Percentiles rank a stretch among this genome's conserved stretches.
Evolutionary conservation across 2,797 vertebrate species (phyloP).

Genomic region (Morus bassanus): DNA sequence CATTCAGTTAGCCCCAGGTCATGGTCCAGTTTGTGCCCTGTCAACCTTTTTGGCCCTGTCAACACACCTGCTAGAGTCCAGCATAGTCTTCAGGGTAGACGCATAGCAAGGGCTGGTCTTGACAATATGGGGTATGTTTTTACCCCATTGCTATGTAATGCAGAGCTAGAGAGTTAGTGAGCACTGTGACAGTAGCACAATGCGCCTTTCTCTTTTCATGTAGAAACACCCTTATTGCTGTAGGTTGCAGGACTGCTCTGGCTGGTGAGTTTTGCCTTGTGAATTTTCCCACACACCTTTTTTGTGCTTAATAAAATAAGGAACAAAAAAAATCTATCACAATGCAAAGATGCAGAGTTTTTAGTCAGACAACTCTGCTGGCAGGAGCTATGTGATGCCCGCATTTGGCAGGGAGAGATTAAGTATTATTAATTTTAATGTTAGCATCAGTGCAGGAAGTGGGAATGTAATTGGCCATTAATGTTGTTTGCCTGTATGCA

Average conservation of each 20-base stretch:
- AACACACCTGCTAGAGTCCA: neutral
- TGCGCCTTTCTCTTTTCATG: neutral
- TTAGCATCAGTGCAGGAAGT: slow-evolving; percentile 46
- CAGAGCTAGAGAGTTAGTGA: neutral
- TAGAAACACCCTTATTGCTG: neutral
- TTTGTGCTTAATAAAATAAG: neutral
- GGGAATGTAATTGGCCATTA: slow-evolving; percentile 50
- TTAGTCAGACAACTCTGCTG: neutral
- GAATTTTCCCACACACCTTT: neutral
- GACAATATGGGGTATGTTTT: neutral
- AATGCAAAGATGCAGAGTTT: neutral
- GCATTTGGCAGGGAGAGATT: slow-evolving; percentile 2
- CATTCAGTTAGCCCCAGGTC: neutral
- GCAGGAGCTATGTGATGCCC: neutral
- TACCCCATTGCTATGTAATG: neutral
- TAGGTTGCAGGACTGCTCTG: neutral
- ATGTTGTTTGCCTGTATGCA: slow-evolving; percentile 54
- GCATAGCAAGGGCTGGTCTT: neutral
- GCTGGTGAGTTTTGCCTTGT: neutral
- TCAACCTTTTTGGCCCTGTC: neutral
- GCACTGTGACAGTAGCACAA: neutral
- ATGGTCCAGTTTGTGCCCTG: neutral
- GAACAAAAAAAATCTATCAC: neutral
- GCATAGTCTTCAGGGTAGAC: neutral
- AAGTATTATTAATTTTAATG: slow-evolving; percentile 45